Evolutionary conservation across 2,113 vertebrate species (phyloP), one percentile per base, ranked within the genome.

Genomic region (Pontoporia blainvillei): DNA sequence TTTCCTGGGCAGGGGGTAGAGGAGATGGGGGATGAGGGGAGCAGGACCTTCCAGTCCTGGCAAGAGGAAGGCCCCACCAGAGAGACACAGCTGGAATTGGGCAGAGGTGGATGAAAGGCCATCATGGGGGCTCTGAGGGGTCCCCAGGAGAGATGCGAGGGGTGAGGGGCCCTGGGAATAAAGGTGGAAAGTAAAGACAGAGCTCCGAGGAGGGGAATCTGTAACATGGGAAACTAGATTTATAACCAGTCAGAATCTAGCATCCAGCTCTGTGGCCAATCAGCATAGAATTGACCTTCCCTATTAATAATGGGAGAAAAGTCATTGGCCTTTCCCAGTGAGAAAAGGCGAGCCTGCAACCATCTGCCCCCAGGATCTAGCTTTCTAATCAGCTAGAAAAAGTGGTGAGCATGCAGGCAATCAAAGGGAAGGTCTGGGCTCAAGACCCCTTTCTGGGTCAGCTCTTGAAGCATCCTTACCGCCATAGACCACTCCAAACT

Each of bases 401-500:
- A n/a, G 36, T 67, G 31, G 21, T 17, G 44, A 72, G 62, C 49
- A 23, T 4, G 34, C 11, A 18, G 83, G 71, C 82, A 57, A 73
- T 21, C 11, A 25, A 57, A 29, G 66, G 29, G 13, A 49, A 46
- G 27, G 20, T n/a, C 8, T 23, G 52, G 39, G 5, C 54, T 49
- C 2, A 13, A 14, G 7, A 18, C 0, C 8, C 54, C 14, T 25
- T 27, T 12, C 23, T 4, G 39, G 46, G 59, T 11, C 1, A 6
- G 71, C 13, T 27, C 13, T 79, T 1, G 25, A 25, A 1, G 29
- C 3, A 8, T 1, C 31, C 98, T 97, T 98, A 99, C 99, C 99
- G 98, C 98, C 98, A 57, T 99, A 99, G 25, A 99, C 99, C 6
- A 99, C 98, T 34, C 99, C 99, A 86, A 99, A 99, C 98, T 99